These are phyloP conservation scores for Okapia johnstoni DNA, from an alignment of 2,113 vertebrate genomes.

Conservation along the genomic window DNA sequence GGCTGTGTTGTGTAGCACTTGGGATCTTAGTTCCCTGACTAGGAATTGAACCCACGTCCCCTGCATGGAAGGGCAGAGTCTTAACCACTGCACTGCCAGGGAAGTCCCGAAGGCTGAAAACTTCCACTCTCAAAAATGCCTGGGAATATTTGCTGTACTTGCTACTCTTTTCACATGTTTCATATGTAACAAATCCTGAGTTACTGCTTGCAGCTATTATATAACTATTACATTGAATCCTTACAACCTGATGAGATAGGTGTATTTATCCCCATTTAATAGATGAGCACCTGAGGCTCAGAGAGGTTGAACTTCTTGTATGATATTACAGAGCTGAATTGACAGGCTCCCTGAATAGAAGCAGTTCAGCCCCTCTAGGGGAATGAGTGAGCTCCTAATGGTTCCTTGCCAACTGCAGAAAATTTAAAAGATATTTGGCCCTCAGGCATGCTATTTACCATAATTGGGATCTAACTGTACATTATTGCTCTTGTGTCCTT, in stretches of 20 bases:
- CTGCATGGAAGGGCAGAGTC: background rate
- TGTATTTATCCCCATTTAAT: background rate
- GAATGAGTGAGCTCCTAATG: background rate
- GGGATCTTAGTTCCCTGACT: background rate
- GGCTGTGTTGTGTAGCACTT: background rate
- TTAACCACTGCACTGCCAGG: background rate
- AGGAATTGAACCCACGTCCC: background rate
- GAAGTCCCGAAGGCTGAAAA: background rate
- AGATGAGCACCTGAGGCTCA: background rate
- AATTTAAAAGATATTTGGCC: background rate
- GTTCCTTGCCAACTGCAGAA: background rate
- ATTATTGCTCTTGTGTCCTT: background rate
- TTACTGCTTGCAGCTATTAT: background rate
- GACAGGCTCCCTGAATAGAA: background rate
- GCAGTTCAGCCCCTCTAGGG: background rate
- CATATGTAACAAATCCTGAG: background rate
- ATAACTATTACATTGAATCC: background rate
- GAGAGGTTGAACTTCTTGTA: background rate
- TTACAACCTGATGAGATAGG: background rate
- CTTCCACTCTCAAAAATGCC: background rate
- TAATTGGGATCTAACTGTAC: conserved; percentile 27
- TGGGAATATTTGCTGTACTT: background rate
- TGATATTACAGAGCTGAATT: background rate
- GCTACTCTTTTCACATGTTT: background rate
- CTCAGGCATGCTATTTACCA: background rate